A percentile compares a stretch with the other conserved stretches of the same genome.
These are phyloP conservation scores for Babylonia areolata DNA, from an alignment of 1,140 invertebrate genomes.

Conservation along the genomic window DNA sequence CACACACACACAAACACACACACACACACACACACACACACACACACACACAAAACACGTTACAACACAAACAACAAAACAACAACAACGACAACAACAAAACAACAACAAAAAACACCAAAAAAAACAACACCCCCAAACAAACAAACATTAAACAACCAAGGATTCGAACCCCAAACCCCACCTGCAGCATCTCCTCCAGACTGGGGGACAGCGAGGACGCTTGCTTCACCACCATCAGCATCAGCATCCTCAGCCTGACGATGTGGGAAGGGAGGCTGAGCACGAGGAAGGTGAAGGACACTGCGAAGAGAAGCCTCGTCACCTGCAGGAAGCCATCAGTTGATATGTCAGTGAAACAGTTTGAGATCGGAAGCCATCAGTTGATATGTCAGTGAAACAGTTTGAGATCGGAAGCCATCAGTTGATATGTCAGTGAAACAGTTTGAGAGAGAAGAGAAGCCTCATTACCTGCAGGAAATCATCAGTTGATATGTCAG, in stretches of 20 bases:
- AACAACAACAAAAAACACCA: neutral
- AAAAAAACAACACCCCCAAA: neutral
- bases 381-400: no score
- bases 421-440: no score
- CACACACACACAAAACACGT: neutral
- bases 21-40: neutral
- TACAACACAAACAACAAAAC: neutral
- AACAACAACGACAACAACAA: neutral
- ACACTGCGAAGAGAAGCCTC: slow-evolving; percentile 88
- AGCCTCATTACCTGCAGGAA: no score
- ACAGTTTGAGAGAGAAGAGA: no score
- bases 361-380: no score
- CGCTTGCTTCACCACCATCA: slow-evolving; percentile 2
- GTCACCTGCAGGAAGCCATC: no score
- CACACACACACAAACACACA: neutral
- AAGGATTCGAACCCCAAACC: no score
- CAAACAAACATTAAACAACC: neutral
- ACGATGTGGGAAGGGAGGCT: slow-evolving; percentile 82
- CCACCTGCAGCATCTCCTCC: slow-evolving; percentile 38
- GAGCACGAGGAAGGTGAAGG: slow-evolving; percentile 85
- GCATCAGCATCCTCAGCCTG: slow-evolving; percentile 52
- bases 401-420: no score
- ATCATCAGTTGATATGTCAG: no score
- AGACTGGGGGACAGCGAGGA: neutral
- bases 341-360: no score